Conservation (phyloP, 1,140 invertebrate species). For the Mizuhopecten yessoensis region DNA sequence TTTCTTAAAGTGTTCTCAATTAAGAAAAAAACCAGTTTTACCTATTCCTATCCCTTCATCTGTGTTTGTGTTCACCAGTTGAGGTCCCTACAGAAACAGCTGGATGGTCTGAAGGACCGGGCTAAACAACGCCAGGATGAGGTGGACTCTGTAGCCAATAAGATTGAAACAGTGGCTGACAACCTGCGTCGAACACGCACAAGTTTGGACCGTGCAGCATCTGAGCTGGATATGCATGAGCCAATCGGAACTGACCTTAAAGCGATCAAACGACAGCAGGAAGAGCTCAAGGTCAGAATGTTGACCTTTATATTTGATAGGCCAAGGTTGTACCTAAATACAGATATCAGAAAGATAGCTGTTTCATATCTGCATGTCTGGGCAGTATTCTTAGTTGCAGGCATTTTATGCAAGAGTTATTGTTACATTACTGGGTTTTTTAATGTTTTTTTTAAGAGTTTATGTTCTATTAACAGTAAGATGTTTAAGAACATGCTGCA, state of each 20-base stretch:
- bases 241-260: conserved; percentile 95
- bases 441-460: no score
- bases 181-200: conserved; percentile 84
- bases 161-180: conserved; percentile 92
- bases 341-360: background rate
- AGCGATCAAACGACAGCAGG: conserved; percentile 94
- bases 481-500: no score
- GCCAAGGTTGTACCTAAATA: background rate
- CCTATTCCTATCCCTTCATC: no score
- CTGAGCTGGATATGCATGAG: conserved; percentile 90
- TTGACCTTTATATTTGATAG: background rate
- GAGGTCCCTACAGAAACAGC: conserved; percentile 90
- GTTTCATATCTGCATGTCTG: background rate
- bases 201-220: conserved; percentile 90
- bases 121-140: conserved; percentile 90
- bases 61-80: conserved; percentile 85
- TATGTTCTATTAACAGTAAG: no score
- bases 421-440: no score
- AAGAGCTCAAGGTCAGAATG: conserved; percentile 89
- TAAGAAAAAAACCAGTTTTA: no score
- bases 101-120: conserved; percentile 91
- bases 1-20: no score
- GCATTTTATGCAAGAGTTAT: no score
- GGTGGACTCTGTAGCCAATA: conserved; percentile 89
- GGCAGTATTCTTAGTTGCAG: no score